Conservation (phyloP, 1,140 invertebrate species). For the Aphis gossypii region DNA sequence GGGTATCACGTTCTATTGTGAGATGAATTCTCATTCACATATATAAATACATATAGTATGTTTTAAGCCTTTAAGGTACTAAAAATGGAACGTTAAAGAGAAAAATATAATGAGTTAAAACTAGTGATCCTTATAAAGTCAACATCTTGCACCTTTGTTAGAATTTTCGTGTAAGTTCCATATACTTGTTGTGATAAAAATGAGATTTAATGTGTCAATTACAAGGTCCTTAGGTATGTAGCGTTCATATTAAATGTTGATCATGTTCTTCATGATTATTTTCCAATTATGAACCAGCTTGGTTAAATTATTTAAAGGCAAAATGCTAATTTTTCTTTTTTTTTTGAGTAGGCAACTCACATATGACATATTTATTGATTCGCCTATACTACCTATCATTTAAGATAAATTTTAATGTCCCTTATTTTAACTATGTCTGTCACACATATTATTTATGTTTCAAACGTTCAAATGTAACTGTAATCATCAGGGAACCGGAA, state of each 20-base stretch:
- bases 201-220: background rate
- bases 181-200: background rate
- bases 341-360: background rate
- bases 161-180: background rate
- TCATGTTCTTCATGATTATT: no score
- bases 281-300: no score
- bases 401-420: background rate
- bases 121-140: background rate
- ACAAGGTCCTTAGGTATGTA: background rate
- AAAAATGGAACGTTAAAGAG: no score
- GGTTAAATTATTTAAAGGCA: background rate
- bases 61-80: no score
- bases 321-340: background rate
- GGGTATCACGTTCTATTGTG: no score
- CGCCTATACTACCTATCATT: background rate
- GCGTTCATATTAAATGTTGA: background rate
- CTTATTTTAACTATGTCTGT: no score
- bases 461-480: no score
- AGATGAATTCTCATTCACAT: no score
- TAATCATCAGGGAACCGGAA: no score
- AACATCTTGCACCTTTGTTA: background rate
- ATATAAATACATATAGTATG: no score
- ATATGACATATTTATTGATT: background rate
- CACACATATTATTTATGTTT: no score
- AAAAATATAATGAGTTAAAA: no score